Evolutionary conservation across 2,113 vertebrate species (phyloP).

Genomic region (Pteruthius melanotis): DNA sequence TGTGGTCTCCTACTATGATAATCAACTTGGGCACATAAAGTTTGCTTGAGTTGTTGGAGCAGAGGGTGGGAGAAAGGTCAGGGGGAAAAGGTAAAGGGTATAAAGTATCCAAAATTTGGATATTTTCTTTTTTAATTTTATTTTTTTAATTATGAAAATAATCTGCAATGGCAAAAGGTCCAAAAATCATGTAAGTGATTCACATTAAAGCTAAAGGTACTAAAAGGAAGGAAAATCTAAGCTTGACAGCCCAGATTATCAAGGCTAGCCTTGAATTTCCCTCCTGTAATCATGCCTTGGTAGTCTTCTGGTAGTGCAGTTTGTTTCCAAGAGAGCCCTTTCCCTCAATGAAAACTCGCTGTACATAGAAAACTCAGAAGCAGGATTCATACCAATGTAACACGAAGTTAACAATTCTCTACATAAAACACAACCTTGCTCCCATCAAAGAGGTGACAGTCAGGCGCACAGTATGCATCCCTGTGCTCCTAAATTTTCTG

Average conservation of each 20-base stretch:
- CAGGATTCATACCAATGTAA: not conserved
- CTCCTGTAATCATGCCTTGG: not conserved
- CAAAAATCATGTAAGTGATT: not conserved
- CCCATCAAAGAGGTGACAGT: not conserved
- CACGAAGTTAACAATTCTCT: not conserved
- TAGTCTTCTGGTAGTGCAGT: not conserved
- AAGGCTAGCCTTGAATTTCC: not conserved
- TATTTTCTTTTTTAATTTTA: too few species aligned
- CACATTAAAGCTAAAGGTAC: not conserved
- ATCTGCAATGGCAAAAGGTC: not conserved
- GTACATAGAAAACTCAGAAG: not conserved
- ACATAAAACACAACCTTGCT: not conserved
- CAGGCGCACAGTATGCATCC: not conserved
- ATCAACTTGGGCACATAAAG: not conserved
- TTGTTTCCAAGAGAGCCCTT: not conserved
- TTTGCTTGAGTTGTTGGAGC: not conserved
- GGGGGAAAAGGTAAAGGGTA: not conserved
- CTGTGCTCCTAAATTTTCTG: not conserved
- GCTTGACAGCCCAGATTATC: not conserved
- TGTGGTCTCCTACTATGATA: not conserved
- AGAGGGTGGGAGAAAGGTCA: rapidly evolving
- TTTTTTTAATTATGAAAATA: not conserved
- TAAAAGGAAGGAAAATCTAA: not conserved
- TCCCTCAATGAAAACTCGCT: not conserved
- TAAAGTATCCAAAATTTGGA: not conserved